Evolutionary conservation across 2,113 vertebrate species (phyloP), one percentile per base, ranked within the genome.

Genomic region (Hemibagrus wyckioides): DNA sequence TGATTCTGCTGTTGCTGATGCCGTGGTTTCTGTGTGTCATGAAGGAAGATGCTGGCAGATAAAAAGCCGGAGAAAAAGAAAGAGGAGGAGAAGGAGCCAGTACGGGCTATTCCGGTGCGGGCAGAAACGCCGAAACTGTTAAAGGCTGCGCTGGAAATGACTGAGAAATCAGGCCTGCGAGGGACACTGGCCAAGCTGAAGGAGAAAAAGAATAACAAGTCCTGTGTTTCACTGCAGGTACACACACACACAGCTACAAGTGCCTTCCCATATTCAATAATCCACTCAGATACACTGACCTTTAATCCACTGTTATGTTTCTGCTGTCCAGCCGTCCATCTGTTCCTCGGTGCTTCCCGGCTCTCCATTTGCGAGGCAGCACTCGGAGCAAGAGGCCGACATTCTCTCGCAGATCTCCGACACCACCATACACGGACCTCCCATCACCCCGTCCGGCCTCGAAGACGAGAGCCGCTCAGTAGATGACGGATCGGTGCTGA

Each of bases 21-120:
- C 6, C 33, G 0, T 41, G 89, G 44, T 57, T 57, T 85, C 86
- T 44, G 90, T 83, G 79, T 82, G 75, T 39, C 48, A 7, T 44
- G 71, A 88, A 99, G 98, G 91, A 97, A 97, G 92, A 98, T 99
- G 97, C 94, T 99, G 44, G 95, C 90, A 59, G 96, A 95, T 91
- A 96, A 97, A 87, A 97, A 96, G 91, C 95, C 96, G 0, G 93
- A 88, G 50, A 56, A 93, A 52, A 91, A 94, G 71, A 97, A 96
- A 82, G 95, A 90, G 0, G 90, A 85, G 0, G 23, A 89, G 0
- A 94, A 94, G 82, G 94, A 93, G 0, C 83, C 89, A 30, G 23
- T 92, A 0, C 92, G 95, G 11, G 93, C 96, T 59, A 96, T 97
- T 8, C 95, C 94, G 0, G 94, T 93, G 0, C 95, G 92, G 63